Evolutionary conservation across 1,140 invertebrate genomes (phyloP), one percentile per base, ranked within the genome.

Genomic region (Drusus annulatus): DNA sequence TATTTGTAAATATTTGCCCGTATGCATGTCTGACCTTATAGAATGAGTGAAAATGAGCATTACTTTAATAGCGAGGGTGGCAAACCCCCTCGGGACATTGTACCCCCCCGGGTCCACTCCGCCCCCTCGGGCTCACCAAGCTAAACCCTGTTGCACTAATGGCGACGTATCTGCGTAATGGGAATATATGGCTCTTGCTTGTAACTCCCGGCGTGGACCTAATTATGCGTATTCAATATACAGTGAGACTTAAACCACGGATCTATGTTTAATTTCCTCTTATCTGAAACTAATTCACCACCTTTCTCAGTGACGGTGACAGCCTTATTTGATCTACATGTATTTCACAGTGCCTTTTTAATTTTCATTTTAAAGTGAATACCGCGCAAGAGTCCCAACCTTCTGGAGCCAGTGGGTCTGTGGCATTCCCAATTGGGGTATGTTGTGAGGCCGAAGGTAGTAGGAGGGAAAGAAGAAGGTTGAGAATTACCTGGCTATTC

Each of bases 151-250:
- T 45, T 80, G 79, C 71, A 80, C 73, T 82, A 82, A 82, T 82
- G 81, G 77, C 58, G 36, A 19, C 73, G 81, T 82, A 82, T 82
- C 79, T 82, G 78, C 81, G 63, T 82, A 82, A 79, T 82, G 81
- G 31, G 73, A 73, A 82, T 82, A 82, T 82, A 79, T 79, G 73
- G 73, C 31, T 71, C 15, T 19, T 76, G 77, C 74, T 68, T 79
- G 76, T 76, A 36, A 65, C 19, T 68, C 77, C 10, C 6, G 17
- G 63, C 36, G 13, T 15, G 13, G 45, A 21, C 28, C 15, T 68
- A 68, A 68, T 68, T 4, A 36, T 36, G 31, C 16, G 13, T 63
- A 21, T 36, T 36, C 28, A 50, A 36, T 36, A 6, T 16, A 68
- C 31, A 36, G 50, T 28, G 21, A 21, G 54, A 58, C 17, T 58